Base-by-base conservation (phyloP, 2,888 invertebrate genomes). In the Volucella inanis region DNA sequence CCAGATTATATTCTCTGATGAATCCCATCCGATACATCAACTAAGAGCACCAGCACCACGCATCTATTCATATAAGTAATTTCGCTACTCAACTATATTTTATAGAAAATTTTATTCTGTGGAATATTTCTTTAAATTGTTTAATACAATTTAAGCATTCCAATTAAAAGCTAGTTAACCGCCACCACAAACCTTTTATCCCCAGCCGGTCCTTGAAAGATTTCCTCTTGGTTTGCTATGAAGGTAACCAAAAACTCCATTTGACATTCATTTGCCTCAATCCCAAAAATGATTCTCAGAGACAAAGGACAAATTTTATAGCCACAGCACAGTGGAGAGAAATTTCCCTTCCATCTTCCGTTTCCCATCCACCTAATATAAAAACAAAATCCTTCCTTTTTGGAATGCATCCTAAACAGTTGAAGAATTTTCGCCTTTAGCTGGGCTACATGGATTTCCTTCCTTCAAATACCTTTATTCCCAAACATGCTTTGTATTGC, bases 401-500 rank as follows among this genome's bases (percentile, higher is more conserved):
- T 22, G 31, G 43, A 38, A 55, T 68, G 52, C 68, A 39, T 68
- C 14, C 52, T 31, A 59, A 47, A 52, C 54, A 67, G 65, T 77
- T 77, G 15, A 77, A 77, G 49, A 77, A 77, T 82, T 75, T 64
- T 38, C 4, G 41, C 77, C 65, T 50, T 39, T 6, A 43, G 82
- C 61, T 49, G 6, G 49, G 82, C 61, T 43, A 54, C 67, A 68
- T 50, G 38, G 68, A 49, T 74, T 74, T 62, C 47, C 38, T n/a
- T 43, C 61, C 31, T 9, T 52, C 54, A 50, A 61, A 72, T 65
- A 15, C 12, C 64, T 52, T 55, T n/a, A 49, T 39, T 65, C 11
- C 31, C 0, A 47, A n/a, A 8, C 10, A 47, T 59, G 31, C 45
- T 52, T 43, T 22, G n/a, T 45, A 11, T 45, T 49, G 41, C 18